Base-by-base conservation (phyloP, 2,888 invertebrate genomes). In the Serripes groenlandicus region DNA sequence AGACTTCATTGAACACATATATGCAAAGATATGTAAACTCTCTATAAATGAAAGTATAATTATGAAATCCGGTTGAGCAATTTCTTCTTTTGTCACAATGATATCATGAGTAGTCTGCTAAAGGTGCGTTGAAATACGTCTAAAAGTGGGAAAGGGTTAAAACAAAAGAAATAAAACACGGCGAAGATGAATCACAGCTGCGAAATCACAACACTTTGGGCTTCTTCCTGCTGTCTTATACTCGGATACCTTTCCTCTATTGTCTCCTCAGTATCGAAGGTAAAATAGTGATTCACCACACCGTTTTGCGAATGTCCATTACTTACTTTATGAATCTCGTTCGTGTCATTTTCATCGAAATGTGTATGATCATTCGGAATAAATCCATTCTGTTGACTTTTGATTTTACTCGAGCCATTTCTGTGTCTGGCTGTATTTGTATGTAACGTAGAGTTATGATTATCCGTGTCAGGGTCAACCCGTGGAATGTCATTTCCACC, bases 271-370 rank as follows among this genome's bases (percentile, higher is more conserved):
- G 78, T 54, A 35, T 82, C 81, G 26, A 74, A 71, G 7, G 64
- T 70, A 26, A 82, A 82, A 32, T 64, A 70, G 4, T 74, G 62
- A 35, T 78, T 82, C n/a, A 21, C 42, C 1, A 66, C 78, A 32
- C 75, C 75, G 35, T 66, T 77, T 71, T 28, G 35, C 35, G 78
- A 71, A 26, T 78, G 74, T 15, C 81, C 81, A 32, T 82, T 82
- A 18, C 52, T 49, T 52, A 30, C 30, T 32, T n/a, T 54, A 23
- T 71, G 71, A 30, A 56, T 54, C n/a, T 56, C 71, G 35, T 66
- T 66, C 1, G 37, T 35, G 66, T 66, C 66, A 26, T 42, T 26
- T 15, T 66, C 66, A 1, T 2, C 42, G 23, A 4, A 56, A 66
- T 62, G 62, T n/a, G 4, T 42, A 15, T 37, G 42, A 28, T 23